A percentile compares a stretch with the other conserved stretches of the same genome.
phyloP scores from a whole-genome alignment of 53 echinoderm and acorn worm genomes.

The Luidia sarsii region DNA sequence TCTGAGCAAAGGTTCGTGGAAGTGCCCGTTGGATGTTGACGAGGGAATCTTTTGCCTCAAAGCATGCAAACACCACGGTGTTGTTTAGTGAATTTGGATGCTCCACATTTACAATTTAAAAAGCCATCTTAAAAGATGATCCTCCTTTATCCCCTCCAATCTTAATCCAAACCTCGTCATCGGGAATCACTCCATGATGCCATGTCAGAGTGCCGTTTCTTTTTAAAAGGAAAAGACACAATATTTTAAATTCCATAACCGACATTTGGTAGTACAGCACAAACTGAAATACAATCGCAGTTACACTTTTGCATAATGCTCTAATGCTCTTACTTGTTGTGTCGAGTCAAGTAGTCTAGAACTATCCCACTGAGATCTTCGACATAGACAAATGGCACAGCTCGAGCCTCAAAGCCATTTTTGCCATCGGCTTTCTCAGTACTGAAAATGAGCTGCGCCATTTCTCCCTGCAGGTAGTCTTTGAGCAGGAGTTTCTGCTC shows the following conservation, averaged over 20 bases:
- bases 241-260: background rate
- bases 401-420: background rate
- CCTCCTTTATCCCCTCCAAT: constrained; percentile 31
- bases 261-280: no score
- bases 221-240: background rate
- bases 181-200: constrained; percentile 4
- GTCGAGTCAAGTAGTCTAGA: constrained; percentile 8
- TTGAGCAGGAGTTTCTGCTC: background rate
- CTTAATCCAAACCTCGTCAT: constrained; percentile 10
- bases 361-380: constrained; percentile 1
- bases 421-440: background rate
- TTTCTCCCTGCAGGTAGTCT: background rate
- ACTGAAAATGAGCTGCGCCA: background rate
- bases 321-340: constrained; percentile 9
- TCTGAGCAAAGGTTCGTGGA: constrained; percentile 5
- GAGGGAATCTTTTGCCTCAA: background rate
- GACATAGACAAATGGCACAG: constrained; percentile 9
- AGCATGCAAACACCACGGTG: constrained; percentile 25
- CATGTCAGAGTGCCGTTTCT: background rate
- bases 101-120: background rate
- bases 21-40: background rate
- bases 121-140: background rate
- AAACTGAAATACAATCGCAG: background rate
- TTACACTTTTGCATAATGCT: background rate
- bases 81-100: constrained; percentile 43